Conservation (phyloP, 1,140 invertebrate genomes). For the Drosophila obscura region DNA sequence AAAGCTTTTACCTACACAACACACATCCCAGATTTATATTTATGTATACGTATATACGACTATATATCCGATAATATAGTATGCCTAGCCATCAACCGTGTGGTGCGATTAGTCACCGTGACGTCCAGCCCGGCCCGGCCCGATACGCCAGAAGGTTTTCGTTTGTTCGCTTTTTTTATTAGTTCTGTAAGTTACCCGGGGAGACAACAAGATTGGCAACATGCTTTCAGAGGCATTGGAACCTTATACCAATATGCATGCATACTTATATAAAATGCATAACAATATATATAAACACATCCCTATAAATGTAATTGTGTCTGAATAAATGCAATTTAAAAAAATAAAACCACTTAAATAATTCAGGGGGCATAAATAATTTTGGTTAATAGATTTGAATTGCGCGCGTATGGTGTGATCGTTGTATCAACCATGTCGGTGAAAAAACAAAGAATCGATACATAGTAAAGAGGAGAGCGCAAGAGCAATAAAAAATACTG, state of each 20-base stretch:
- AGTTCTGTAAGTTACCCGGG: conserved; percentile 63
- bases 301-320: conserved; percentile 26
- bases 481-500: too few species aligned
- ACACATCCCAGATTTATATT: conserved; percentile 27
- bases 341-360: background rate
- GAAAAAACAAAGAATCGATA: too few species aligned
- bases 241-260: conserved; percentile 40
- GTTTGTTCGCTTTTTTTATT: conserved; percentile 46
- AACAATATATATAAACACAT: conserved; percentile 21
- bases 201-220: conserved; percentile 40
- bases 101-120: conserved; percentile 25
- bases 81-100: conserved; percentile 14
- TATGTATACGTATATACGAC: conserved; percentile 29
- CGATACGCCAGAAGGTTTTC: conserved; percentile 30
- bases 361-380: background rate
- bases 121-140: too few species aligned
- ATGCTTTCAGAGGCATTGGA: conserved; percentile 81
- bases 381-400: background rate
- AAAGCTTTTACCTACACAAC: conserved; percentile 1
- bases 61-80: conserved; percentile 14
- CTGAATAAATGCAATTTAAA: conserved; percentile 58
- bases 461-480: background rate
- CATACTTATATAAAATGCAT: conserved; percentile 37
- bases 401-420: background rate
- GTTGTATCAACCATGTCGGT: background rate